Conservation (phyloP, 2,113 vertebrate genomes). For the Cinclus cinclus region DNA sequence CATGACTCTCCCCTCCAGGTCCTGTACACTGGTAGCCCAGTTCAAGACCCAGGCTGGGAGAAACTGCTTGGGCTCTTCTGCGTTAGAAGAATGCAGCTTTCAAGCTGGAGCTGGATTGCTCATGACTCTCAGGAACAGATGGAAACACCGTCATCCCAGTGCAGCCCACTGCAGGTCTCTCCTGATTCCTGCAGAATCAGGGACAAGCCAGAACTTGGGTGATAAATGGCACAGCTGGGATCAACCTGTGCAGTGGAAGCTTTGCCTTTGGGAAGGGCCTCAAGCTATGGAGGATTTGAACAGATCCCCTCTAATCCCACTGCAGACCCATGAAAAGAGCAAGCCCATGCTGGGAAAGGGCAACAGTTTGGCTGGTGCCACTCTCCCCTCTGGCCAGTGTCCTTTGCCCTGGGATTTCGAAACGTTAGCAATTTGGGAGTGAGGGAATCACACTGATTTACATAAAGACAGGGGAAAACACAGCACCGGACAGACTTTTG, state of each 20-base stretch:
- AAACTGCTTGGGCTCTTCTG: neutral
- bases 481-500: neutral
- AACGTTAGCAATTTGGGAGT: neutral
- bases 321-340: neutral
- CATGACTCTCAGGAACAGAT: neutral
- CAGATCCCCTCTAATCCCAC: neutral
- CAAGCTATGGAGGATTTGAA: neutral
- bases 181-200: neutral
- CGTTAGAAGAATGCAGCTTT: neutral
- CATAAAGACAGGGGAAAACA: neutral
- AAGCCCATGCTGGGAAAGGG: neutral
- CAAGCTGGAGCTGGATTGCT: neutral
- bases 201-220: neutral
- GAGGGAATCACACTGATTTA: neutral
- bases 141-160: neutral
- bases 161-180: rapidly evolving
- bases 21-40: neutral
- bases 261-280: neutral
- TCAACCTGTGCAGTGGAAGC: neutral
- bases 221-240: neutral
- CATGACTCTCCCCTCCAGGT: neutral
- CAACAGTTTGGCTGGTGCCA: neutral
- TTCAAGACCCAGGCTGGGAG: neutral
- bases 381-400: neutral
- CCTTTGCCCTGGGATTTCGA: neutral